Evolutionary conservation across 2,797 vertebrate species (phyloP), one percentile per base, ranked within the genome.

Genomic region (Selene dorsalis): DNA sequence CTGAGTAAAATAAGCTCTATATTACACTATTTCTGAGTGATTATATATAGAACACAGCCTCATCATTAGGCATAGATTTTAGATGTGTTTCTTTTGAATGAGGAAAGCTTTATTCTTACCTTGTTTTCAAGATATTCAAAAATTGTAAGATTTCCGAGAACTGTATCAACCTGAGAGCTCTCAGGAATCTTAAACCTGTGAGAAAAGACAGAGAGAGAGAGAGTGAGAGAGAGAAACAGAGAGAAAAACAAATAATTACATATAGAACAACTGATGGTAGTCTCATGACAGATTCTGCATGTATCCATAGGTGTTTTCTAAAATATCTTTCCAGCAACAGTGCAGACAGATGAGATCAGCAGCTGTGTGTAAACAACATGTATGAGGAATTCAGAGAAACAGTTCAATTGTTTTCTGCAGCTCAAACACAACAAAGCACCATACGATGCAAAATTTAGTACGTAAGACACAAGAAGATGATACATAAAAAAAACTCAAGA

Each of bases 71-170:
- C 55, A 58, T 18, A 47, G 14, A 28, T 69, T 35, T 10, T 48
- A 63, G 28, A 48, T 43, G 30, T 16, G 43, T 53, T 68, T 60
- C 22, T 45, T 57, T n/a, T 69, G 4, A 60, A 58, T 24, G 10
- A 20, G 4, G 24, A 58, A 48, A 64, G 9, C 4, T 30, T 69
- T 22, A 64, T 56, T 48, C 96, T 96, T 94, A 99, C 98, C 98
- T 99, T 94, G 98, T 99, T 96, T 99, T 99, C 90, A 99, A 96
- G 89, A 99, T 98, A 93, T 99, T 99, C 95, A 99, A 95, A 96
- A 99, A 99, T 94, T 99, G 98, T 92, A 99, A 94, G 87, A 99
- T 99, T 96, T 99, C 97, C 76, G 98, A 99, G 93, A 99, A 99
- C 88, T 99, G 98, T 93, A 99, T 99, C 95, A 99, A 93, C 87